Evolutionary conservation across 2,113 vertebrate species (phyloP).

Genomic region (Anseranas semipalmata): DNA sequence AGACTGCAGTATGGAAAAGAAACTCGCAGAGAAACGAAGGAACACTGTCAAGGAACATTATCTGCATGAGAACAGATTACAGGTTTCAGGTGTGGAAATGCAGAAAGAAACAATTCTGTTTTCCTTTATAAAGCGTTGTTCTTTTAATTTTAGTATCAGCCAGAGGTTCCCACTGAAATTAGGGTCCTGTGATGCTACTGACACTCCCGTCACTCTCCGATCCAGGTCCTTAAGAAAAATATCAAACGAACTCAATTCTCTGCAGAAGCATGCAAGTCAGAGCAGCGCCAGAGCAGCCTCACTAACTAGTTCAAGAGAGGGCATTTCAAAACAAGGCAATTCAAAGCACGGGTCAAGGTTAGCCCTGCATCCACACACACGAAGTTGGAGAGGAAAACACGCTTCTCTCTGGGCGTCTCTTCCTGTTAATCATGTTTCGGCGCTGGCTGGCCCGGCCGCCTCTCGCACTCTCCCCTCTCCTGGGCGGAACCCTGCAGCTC

Average conservation of each 20-base stretch:
- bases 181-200: fast-evolving
- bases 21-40: not conserved
- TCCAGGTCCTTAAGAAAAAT: not conserved
- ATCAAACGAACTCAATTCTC: not conserved
- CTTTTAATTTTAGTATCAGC: not conserved
- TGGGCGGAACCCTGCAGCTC: slow-evolving; percentile 33
- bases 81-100: not conserved
- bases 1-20: not conserved
- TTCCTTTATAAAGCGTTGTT: not conserved
- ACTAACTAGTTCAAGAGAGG: not conserved
- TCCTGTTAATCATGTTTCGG: not conserved
- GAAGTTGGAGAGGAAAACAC: not conserved
- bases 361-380: not conserved
- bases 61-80: not conserved
- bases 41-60: not conserved
- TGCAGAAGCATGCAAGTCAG: not conserved
- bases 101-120: not conserved
- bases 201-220: not conserved
- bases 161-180: not conserved
- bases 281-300: not conserved
- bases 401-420: not conserved
- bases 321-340: not conserved
- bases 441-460: not conserved
- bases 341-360: not conserved
- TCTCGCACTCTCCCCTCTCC: not conserved